Conservation (phyloP, 2,113 vertebrate species). For the Phaetusa simplex region DNA sequence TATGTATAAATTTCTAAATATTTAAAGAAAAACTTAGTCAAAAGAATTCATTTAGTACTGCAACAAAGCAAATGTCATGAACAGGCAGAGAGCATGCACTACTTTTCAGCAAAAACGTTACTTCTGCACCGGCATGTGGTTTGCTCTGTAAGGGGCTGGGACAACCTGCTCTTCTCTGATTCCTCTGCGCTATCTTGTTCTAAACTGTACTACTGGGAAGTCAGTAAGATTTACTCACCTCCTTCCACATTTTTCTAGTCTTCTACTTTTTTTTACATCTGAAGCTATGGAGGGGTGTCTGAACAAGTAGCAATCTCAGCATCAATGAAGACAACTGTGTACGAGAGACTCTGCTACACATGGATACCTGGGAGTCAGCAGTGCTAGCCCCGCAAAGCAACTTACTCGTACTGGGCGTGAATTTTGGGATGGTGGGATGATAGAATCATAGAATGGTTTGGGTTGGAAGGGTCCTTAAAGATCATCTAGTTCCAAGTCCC, state of each 20-base stretch:
- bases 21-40: neutral
- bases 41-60: neutral
- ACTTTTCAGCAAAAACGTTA: neutral
- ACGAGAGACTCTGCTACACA: neutral
- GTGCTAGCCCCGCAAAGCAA: neutral
- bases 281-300: neutral
- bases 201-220: neutral
- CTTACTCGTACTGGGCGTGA: neutral
- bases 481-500: too few species aligned
- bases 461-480: too few species aligned
- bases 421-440: neutral
- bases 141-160: neutral
- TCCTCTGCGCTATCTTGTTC: neutral
- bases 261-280: neutral
- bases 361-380: neutral
- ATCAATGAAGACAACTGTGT: neutral
- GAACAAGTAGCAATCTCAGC: neutral
- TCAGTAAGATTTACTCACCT: neutral
- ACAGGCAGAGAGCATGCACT: neutral
- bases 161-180: neutral
- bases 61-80: neutral
- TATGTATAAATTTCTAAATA: neutral
- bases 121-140: neutral
- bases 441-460: too few species aligned
- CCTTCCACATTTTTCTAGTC: neutral